Evolutionary conservation across 2,797 vertebrate genomes (phyloP).

Genomic region (Pseudochirops cupreus): DNA sequence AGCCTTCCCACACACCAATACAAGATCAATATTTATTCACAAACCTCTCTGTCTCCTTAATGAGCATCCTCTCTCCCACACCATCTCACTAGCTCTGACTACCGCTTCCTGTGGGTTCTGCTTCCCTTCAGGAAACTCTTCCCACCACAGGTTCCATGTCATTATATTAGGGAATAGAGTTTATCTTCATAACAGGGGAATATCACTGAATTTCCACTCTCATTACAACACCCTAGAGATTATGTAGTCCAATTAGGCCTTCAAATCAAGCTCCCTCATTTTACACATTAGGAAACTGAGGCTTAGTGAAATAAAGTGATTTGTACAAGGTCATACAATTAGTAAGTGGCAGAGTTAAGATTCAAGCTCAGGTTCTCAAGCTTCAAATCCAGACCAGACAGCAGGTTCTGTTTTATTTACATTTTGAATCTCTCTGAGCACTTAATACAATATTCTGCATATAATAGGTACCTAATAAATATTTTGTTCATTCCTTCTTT

Average conservation of each 20-base stretch:
- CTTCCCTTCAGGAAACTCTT: too few species aligned
- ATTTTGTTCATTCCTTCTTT: neutral
- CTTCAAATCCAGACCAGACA: neutral
- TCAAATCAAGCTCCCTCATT: neutral
- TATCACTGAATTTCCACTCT: too few species aligned
- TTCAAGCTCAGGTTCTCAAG: neutral
- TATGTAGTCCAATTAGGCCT: neutral
- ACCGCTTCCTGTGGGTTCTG: too few species aligned
- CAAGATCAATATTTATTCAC: too few species aligned
- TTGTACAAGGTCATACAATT: too few species aligned
- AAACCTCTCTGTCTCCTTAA: too few species aligned
- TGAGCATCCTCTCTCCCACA: too few species aligned
- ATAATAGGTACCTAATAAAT: neutral
- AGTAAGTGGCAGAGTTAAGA: neutral
- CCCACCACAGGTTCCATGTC: too few species aligned
- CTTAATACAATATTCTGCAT: neutral
- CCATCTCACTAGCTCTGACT: too few species aligned
- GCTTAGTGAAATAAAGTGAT: neutral
- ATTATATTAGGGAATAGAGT: too few species aligned
- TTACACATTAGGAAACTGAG: neutral
- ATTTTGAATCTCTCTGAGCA: neutral
- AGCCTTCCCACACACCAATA: too few species aligned
- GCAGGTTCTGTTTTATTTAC: neutral
- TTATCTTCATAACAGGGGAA: too few species aligned
- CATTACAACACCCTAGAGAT: neutral